Evolutionary conservation across 2,113 vertebrate genomes (phyloP), one percentile per base, ranked within the genome.

Genomic region (Entelurus aequoreus): DNA sequence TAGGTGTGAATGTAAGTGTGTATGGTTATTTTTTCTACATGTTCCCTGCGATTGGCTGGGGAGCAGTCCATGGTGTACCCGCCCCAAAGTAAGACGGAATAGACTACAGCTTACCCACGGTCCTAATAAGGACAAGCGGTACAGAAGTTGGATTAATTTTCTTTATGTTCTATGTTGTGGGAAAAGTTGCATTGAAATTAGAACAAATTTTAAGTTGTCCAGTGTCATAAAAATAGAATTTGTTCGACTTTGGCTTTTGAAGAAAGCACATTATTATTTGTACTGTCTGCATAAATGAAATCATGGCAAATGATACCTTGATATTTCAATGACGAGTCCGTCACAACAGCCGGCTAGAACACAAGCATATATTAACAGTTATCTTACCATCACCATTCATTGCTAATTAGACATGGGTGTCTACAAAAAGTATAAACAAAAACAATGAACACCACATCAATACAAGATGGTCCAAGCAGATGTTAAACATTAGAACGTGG

Each of bases 291-390:
- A 37, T 12, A 59, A 52, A 14, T 37, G 60, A 57, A 51, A 16
- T 3, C 6, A 13, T 48, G 42, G 60, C 56, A 52, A 59, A 53
- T 73, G 68, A 73, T 89, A 90, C 88, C 88, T 87, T 80, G 75
- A 78, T 81, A 51, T 28, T 78, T 77, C 16, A 58, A 60, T 2
- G 86, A 83, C 68, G 82, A 76, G 38, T 87, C 81, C 21, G 86
- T 90, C 76, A 80, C 86, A 82, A 78, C 73, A 58, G 78, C 62
- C 66, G 83, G 80, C 88, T 90, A 37, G 55, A 80, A 80, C 75
- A 76, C 21, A 74, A 81, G 48, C 9, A 88, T 68, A 79, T 49
- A 73, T 53, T 65, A 14, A 73, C 61, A 66, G 35, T 55, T 38
- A 19, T 38, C 63, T 54, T 68, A 68, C 62, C 28, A 62, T 13